Conservation (phyloP, 2,888 invertebrate genomes). For the Hirudinaria manillensis region DNA sequence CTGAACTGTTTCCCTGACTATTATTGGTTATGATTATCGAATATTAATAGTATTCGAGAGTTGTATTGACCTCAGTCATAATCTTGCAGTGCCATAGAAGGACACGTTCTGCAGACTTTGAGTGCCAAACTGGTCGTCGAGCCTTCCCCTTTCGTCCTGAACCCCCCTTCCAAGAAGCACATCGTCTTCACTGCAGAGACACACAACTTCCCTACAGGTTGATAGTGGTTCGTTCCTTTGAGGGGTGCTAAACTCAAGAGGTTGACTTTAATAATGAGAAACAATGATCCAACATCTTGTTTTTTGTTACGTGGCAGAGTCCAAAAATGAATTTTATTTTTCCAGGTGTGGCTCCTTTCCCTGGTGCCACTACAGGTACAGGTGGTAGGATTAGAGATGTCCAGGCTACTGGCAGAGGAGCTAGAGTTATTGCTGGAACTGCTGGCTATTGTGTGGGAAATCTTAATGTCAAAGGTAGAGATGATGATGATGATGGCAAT, state of each 20-base stretch:
- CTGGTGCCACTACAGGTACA: constrained; percentile 94
- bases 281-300: neutral
- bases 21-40: neutral
- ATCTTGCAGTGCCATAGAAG: constrained; percentile 71
- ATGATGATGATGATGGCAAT: too few species aligned
- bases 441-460: constrained; percentile 94
- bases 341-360: constrained; percentile 82
- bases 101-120: constrained; percentile 68
- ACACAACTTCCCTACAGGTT: constrained; percentile 77
- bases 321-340: neutral
- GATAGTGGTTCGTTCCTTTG: neutral
- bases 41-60: neutral
- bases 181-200: constrained; percentile 97
- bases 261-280: neutral
- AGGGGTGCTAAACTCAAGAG: neutral
- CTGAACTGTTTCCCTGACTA: too few species aligned
- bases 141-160: constrained; percentile 60
- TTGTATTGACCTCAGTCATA: neutral
- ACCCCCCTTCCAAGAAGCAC: constrained; percentile 65
- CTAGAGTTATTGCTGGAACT: constrained; percentile 86
- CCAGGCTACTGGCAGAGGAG: constrained; percentile 88
- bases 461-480: constrained; percentile 74
- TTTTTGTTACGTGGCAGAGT: neutral
- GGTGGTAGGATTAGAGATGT: constrained; percentile 92
- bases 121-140: constrained; percentile 65